Percentiles rank a stretch among this genome's conserved stretches.
These are phyloP conservation scores for Halichoerus grypus DNA, from an alignment of 2,113 vertebrate genomes.

Conservation along the genomic window DNA sequence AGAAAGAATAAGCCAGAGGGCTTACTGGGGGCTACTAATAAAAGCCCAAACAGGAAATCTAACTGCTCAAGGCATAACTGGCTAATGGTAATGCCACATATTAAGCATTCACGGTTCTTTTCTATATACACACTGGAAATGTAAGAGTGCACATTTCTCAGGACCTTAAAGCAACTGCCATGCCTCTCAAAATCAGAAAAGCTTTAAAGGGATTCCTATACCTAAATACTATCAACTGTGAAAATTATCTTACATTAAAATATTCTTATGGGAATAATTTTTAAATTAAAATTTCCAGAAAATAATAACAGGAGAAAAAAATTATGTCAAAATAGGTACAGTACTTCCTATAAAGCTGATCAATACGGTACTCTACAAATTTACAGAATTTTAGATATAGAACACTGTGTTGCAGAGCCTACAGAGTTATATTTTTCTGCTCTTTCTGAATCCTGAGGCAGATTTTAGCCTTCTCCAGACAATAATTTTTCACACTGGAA, in stretches of 20 bases:
- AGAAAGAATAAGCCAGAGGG: background rate
- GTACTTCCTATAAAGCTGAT: slow-evolving; percentile 11
- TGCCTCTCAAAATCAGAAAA: slow-evolving; percentile 49
- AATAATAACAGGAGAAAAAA: background rate
- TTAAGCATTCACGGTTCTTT: background rate
- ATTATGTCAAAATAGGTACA: background rate
- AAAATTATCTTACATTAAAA: slow-evolving; percentile 58
- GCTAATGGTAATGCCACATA: background rate
- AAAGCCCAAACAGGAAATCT: slow-evolving; percentile 13
- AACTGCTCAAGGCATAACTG: background rate
- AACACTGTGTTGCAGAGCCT: background rate
- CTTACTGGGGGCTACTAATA: background rate
- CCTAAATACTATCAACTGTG: slow-evolving; percentile 39
- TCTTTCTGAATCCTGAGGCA: slow-evolving; percentile 20
- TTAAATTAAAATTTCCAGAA: slow-evolving; percentile 48
- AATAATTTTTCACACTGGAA: slow-evolving; percentile 6
- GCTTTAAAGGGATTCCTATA: slow-evolving; percentile 5
- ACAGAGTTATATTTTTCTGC: background rate
- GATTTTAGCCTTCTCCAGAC: background rate
- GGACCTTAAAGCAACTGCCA: background rate
- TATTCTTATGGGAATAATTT: slow-evolving; percentile 53
- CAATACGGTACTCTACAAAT: background rate
- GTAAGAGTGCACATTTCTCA: background rate
- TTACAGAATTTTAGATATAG: background rate
- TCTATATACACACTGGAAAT: background rate